Conservation (phyloP, 1,140 invertebrate species). For the Trichonephila clavipes region DNA sequence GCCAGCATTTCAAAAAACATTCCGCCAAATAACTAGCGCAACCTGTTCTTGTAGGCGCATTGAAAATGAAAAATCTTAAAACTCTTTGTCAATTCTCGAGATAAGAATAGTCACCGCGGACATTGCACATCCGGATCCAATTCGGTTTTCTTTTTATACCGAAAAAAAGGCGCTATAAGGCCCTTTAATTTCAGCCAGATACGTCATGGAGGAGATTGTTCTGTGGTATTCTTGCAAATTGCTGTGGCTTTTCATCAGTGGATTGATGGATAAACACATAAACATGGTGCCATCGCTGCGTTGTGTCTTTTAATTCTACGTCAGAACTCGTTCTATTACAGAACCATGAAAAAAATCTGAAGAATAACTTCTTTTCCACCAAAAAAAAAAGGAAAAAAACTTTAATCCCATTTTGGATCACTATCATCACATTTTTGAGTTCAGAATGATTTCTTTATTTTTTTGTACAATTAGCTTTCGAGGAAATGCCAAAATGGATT, state of each 20-base stretch:
- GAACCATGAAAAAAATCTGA: background rate
- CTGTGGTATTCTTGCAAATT: background rate
- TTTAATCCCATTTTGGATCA: background rate
- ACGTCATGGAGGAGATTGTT: background rate
- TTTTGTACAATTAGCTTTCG: too few species aligned
- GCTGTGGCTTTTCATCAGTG: background rate
- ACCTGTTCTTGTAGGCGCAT: background rate
- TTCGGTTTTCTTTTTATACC: background rate
- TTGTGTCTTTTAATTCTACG: background rate
- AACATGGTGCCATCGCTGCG: background rate
- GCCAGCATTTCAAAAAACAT: too few species aligned
- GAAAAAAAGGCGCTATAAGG: background rate
- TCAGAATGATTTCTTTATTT: too few species aligned
- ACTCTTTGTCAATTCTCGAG: background rate
- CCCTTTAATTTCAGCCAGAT: background rate
- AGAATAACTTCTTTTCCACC: background rate
- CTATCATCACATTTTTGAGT: too few species aligned
- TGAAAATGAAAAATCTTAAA: background rate
- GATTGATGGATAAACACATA: conserved; percentile 3
- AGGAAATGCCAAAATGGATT: too few species aligned
- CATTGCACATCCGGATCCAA: background rate
- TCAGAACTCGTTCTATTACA: background rate
- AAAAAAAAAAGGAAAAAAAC: background rate
- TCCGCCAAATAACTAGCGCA: background rate
- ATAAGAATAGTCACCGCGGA: background rate